Conservation (phyloP, 2,888 invertebrate genomes). For the Apodemia duryi region DNA sequence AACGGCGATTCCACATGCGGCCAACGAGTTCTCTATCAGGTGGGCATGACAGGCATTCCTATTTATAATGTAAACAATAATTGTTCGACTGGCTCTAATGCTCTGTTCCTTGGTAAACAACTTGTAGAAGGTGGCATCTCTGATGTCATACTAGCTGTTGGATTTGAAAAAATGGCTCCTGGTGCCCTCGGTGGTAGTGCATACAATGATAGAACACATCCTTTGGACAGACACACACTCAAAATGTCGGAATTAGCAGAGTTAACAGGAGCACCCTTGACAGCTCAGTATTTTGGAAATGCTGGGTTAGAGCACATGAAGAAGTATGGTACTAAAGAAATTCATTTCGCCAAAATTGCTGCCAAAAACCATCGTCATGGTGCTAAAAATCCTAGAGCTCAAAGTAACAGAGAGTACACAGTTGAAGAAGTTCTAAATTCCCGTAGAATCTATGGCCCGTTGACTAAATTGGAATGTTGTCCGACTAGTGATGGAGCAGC, state of each 20-base stretch:
- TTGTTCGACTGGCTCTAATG: slow-evolving; percentile 97
- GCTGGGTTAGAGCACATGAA: slow-evolving; percentile 98
- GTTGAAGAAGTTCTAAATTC: slow-evolving; percentile 94
- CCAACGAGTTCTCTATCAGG: slow-evolving; percentile 95
- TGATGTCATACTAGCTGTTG: slow-evolving; percentile 94
- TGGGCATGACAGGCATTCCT: slow-evolving; percentile 98
- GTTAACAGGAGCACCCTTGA: slow-evolving; percentile 89
- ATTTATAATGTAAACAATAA: slow-evolving; percentile 99
- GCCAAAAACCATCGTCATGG: slow-evolving; percentile 99
- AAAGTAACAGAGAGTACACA: slow-evolving; percentile 94
- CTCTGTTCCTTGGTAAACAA: slow-evolving; percentile 93
- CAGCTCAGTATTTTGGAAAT: slow-evolving; percentile 97
- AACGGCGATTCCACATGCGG: slow-evolving; percentile 98
- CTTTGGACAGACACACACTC: slow-evolving; percentile 92
- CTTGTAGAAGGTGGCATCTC: slow-evolving; percentile 92
- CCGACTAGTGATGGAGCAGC: slow-evolving; percentile 99
- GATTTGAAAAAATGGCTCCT: slow-evolving; percentile 98
- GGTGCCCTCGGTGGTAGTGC: slow-evolving; percentile 89
- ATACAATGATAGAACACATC: slow-evolving; percentile 91
- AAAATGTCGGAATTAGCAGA: slow-evolving; percentile 91
- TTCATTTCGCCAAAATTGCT: slow-evolving; percentile 98
- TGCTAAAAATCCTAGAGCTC: slow-evolving; percentile 97
- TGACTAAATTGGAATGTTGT: slow-evolving; percentile 98
- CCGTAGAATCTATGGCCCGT: slow-evolving; percentile 91
- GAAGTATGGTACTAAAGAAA: slow-evolving; percentile 94